These are phyloP conservation scores for Cantharis rufa DNA, from an alignment of 2,888 invertebrate species.

Conservation along the genomic window DNA sequence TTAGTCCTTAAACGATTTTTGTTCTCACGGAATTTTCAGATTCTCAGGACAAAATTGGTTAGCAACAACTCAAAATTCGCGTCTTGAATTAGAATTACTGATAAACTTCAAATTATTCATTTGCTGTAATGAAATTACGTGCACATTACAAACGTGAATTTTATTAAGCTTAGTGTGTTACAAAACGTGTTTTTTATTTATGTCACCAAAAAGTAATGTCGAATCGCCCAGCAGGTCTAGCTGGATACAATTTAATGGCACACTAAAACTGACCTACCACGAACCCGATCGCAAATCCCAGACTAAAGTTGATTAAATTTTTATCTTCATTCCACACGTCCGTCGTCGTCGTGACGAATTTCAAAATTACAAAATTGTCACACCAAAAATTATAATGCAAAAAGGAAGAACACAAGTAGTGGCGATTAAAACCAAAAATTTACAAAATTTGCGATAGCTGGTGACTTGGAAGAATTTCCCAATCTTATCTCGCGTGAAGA, in stretches of 20 bases:
- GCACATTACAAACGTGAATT: slow-evolving; percentile 5
- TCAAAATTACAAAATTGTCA: neutral
- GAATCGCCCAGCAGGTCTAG: neutral
- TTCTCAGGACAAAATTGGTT: slow-evolving; percentile 17
- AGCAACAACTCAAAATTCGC: slow-evolving; percentile 14
- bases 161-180: slow-evolving; percentile 29
- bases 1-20: slow-evolving; percentile 43
- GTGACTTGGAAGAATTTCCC: neutral
- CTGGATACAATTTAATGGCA: slow-evolving; percentile 19
- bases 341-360: neutral
- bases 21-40: slow-evolving; percentile 26
- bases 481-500: slow-evolving; percentile 4
- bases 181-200: slow-evolving; percentile 24
- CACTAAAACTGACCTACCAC: slow-evolving; percentile 30
- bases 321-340: neutral
- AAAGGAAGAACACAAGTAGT: neutral
- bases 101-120: slow-evolving; percentile 5
- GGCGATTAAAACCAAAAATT: neutral
- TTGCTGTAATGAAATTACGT: slow-evolving; percentile 6
- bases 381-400: neutral
- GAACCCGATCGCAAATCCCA: slow-evolving; percentile 9
- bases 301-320: neutral
- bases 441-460: neutral
- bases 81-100: slow-evolving; percentile 17
- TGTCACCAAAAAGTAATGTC: slow-evolving; percentile 17